Percentiles rank a stretch among this genome's conserved stretches.
phyloP scores from a whole-genome alignment of 2,888 invertebrate genomes.

The Papilio protenor region DNA sequence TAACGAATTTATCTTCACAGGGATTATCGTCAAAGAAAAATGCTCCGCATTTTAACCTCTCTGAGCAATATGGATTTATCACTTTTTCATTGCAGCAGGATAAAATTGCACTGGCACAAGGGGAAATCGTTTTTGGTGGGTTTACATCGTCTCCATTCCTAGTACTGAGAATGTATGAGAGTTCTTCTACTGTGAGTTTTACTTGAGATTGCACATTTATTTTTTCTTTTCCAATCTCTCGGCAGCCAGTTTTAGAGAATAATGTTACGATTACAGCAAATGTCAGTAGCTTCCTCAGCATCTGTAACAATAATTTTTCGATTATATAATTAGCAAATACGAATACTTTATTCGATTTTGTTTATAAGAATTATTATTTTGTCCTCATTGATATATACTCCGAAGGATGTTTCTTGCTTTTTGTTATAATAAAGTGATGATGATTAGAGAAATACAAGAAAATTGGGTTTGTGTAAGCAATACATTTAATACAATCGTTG shows the following conservation, averaged over 20 bases:
- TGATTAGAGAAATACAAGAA: too few relatives aligned
- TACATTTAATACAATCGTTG: too few relatives aligned
- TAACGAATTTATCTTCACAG: constrained; percentile 85
- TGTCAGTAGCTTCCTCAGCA: constrained; percentile 48
- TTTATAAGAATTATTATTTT: too few relatives aligned
- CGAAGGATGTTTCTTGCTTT: too few relatives aligned
- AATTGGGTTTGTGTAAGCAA: too few relatives aligned
- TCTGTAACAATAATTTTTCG: constrained; percentile 36
- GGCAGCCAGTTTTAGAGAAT: constrained; percentile 45
- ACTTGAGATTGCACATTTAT: constrained; percentile 58
- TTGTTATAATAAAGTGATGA: too few relatives aligned
- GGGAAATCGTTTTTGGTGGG: constrained; percentile 70
- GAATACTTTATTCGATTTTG: too few relatives aligned
- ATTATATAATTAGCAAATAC: too few relatives aligned
- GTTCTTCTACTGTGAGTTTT: constrained; percentile 64
- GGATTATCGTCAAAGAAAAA: constrained; percentile 91
- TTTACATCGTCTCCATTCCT: constrained; percentile 55
- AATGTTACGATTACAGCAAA: constrained; percentile 51
- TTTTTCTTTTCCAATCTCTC: constrained; percentile 52
- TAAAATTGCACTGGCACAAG: constrained; percentile 90
- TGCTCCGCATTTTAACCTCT: constrained; percentile 88
- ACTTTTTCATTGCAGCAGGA: constrained; percentile 86
- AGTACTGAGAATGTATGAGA: constrained; percentile 63
- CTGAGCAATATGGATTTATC: constrained; percentile 87
- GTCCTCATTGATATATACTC: too few relatives aligned